phyloP scores from a whole-genome alignment of 2,888 invertebrate species.

The Abrostola triplasia region DNA sequence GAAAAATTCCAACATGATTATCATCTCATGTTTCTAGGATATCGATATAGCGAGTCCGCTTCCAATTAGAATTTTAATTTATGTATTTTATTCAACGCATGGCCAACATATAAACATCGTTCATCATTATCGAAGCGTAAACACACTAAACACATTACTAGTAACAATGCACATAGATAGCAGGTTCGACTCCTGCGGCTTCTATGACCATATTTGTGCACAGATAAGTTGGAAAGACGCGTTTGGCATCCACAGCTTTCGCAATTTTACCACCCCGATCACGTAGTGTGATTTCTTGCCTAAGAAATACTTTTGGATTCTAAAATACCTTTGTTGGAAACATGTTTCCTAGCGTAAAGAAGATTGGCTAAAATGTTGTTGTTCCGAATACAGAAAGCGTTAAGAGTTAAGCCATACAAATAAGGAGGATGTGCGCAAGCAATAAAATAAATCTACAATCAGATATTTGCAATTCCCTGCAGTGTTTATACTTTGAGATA shows the following conservation, averaged over 20 bases:
- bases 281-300: conserved; percentile 73
- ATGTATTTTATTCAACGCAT: conserved; percentile 48
- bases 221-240: conserved; percentile 66
- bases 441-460: conserved; percentile 27
- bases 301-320: conserved; percentile 66
- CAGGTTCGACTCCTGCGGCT: conserved; percentile 59
- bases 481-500: conserved; percentile 52
- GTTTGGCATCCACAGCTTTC: conserved; percentile 66
- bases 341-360: conserved; percentile 56
- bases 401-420: conserved; percentile 22
- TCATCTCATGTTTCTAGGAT: conserved; percentile 27
- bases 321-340: conserved; percentile 71
- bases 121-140: conserved; percentile 51
- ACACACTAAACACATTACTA: conserved; percentile 46
- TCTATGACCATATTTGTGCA: conserved; percentile 72
- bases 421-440: conserved; percentile 33
- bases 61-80: conserved; percentile 44
- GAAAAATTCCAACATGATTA: conserved; percentile 29
- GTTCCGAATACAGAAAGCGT: conserved; percentile 30
- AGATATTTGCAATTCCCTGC: conserved; percentile 37
- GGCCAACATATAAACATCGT: conserved; percentile 31
- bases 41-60: conserved; percentile 23
- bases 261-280: conserved; percentile 69
- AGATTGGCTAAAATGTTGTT: conserved; percentile 41
- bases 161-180: conserved; percentile 56